Evolutionary conservation across 2,797 vertebrate genomes (phyloP).

Genomic region (Psittacula echo): DNA sequence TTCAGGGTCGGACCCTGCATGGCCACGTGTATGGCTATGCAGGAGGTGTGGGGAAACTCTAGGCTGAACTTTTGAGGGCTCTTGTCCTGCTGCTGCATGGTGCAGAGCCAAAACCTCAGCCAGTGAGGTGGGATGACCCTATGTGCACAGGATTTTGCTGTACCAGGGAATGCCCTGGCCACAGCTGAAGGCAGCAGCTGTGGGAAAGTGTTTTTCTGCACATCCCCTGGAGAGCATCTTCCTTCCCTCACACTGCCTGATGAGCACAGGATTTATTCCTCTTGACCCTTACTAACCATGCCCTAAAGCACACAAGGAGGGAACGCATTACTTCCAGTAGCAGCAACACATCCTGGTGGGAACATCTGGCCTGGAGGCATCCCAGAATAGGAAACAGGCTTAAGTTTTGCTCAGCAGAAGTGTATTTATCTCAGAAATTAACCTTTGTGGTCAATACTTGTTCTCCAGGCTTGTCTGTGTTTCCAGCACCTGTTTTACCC

Average conservation of each 20-base stretch:
- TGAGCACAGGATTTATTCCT: neutral
- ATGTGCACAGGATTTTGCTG: fast-evolving
- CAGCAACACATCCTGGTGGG: neutral
- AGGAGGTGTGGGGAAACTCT: neutral
- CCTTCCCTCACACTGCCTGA: neutral
- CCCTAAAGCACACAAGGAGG: neutral
- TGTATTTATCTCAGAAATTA: slow-evolving; percentile 49
- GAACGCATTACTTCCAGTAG: neutral
- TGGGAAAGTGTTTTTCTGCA: neutral
- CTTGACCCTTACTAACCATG: neutral
- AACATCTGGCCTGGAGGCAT: slow-evolving; percentile 17
- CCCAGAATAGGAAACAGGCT: slow-evolving; percentile 3
- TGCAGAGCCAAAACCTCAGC: neutral
- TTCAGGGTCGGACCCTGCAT: fast-evolving
- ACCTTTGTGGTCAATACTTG: slow-evolving; percentile 26
- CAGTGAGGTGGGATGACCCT: neutral
- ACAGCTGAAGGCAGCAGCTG: neutral
- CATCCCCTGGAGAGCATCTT: neutral
- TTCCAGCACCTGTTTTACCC: neutral
- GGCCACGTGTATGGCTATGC: neutral
- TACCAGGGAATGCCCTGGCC: fast-evolving
- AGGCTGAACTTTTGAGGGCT: neutral
- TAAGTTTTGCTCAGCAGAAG: neutral
- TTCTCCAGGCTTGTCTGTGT: neutral
- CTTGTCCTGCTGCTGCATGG: neutral